Percentiles rank a stretch among this genome's conserved stretches.
Conservation (phyloP, 1,140 invertebrate genomes). For the Sminthurides bifidus region DNA sequence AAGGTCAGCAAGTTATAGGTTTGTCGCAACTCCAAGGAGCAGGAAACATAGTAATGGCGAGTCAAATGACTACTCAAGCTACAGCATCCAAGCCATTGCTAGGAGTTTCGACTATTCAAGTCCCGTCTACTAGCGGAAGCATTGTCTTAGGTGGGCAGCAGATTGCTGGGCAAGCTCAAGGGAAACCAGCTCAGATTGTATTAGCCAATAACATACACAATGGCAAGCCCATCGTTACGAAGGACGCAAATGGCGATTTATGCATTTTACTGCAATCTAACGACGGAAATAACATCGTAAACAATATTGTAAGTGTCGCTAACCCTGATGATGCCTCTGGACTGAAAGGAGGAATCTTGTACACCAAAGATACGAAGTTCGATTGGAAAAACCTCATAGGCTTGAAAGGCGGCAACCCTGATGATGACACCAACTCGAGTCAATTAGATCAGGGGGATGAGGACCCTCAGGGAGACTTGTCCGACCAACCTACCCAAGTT, state of each 20-base stretch:
- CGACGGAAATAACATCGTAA: slow-evolving; percentile 15
- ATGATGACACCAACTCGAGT: no score
- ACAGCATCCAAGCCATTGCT: neutral
- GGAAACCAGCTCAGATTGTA: neutral
- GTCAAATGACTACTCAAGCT: slow-evolving; percentile 34
- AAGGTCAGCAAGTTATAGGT: slow-evolving; percentile 17
- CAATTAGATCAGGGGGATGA: neutral
- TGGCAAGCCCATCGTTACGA: slow-evolving; percentile 1
- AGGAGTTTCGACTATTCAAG: neutral
- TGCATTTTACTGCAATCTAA: slow-evolving; percentile 43
- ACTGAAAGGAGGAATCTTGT: slow-evolving; percentile 9
- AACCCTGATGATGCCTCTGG: neutral
- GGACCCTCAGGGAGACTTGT: neutral
- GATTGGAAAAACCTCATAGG: neutral
- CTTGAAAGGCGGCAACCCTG: slow-evolving; percentile 1
- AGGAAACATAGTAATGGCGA: slow-evolving; percentile 37
- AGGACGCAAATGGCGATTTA: slow-evolving; percentile 6
- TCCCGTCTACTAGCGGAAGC: neutral
- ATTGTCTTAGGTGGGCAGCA: neutral
- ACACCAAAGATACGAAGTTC: neutral
- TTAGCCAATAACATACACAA: slow-evolving; percentile 1
- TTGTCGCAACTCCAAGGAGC: slow-evolving; percentile 43
- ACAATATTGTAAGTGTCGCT: slow-evolving; percentile 4
- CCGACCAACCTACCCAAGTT: neutral
- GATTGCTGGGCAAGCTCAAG: neutral